Conservation (phyloP, 2,888 invertebrate genomes). For the Nipponacmea schrenckii region DNA sequence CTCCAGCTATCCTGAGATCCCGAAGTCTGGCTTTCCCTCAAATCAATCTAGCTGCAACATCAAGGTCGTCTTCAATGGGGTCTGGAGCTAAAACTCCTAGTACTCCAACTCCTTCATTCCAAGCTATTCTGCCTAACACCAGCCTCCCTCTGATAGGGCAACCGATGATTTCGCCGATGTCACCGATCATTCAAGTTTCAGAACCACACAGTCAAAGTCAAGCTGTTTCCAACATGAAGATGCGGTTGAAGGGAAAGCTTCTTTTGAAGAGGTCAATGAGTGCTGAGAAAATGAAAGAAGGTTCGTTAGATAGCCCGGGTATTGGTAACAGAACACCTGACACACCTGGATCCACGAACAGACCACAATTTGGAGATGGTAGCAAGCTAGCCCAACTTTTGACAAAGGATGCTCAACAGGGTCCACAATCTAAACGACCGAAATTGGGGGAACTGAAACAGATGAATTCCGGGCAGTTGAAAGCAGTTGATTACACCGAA, state of each 20-base stretch:
- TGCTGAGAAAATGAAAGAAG: conserved; percentile 40
- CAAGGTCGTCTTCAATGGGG: background rate
- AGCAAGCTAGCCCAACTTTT: background rate
- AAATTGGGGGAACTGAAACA: background rate
- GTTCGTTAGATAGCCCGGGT: background rate
- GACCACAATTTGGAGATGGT: background rate
- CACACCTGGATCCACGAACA: background rate
- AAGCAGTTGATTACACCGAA: background rate
- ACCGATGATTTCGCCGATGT: conserved; percentile 32
- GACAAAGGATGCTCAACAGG: background rate
- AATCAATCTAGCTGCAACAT: background rate
- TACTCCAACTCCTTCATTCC: background rate
- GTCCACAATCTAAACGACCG: background rate
- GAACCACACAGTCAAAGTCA: background rate
- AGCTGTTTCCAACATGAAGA: conserved; percentile 23
- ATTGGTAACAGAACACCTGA: background rate
- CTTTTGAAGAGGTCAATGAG: conserved; percentile 65
- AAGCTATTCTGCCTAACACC: background rate
- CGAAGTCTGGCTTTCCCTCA: background rate
- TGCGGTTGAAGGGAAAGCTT: conserved; percentile 61
- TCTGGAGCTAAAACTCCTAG: background rate
- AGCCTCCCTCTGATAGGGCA: conserved; percentile 33
- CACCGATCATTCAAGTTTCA: background rate
- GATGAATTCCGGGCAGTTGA: background rate
- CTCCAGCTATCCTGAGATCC: background rate